phyloP scores from a whole-genome alignment of 2,888 invertebrate genomes.

The Minunthozetes semirufus region DNA sequence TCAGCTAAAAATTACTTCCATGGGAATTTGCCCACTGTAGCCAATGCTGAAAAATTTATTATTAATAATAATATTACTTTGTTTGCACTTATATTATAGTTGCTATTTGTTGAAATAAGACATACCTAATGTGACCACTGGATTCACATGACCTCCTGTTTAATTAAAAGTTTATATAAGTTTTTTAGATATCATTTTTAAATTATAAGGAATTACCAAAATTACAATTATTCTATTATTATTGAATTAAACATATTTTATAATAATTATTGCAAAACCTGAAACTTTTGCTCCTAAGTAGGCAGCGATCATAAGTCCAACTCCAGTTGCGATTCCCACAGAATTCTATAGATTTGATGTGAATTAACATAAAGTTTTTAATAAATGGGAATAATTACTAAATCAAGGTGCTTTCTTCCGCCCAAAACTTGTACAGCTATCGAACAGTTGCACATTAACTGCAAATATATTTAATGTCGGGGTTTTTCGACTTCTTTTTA shows the following conservation, averaged over 20 bases:
- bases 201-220: no score
- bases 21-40: conserved; percentile 30
- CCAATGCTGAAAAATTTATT: background rate
- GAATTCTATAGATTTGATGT: background rate
- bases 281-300: conserved; percentile 26
- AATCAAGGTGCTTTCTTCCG: background rate
- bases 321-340: conserved; percentile 29
- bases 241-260: no score
- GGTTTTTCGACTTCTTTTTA: no score
- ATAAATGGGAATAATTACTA: background rate
- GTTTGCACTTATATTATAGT: background rate
- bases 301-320: conserved; percentile 26
- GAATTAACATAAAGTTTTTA: background rate
- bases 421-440: conserved; percentile 29
- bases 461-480: background rate
- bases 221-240: no score
- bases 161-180: background rate
- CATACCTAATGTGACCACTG: conserved; percentile 27
- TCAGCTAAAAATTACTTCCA: background rate
- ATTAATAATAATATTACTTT: background rate
- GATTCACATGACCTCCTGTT: conserved; percentile 33
- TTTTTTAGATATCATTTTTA: no score
- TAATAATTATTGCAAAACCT: background rate
- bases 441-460: conserved; percentile 35
- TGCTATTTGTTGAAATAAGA: background rate